A percentile compares a stretch with the other conserved stretches of the same genome.
phyloP scores from a whole-genome alignment of 2,113 vertebrate genomes.

The Cephalopterus ornatus region DNA sequence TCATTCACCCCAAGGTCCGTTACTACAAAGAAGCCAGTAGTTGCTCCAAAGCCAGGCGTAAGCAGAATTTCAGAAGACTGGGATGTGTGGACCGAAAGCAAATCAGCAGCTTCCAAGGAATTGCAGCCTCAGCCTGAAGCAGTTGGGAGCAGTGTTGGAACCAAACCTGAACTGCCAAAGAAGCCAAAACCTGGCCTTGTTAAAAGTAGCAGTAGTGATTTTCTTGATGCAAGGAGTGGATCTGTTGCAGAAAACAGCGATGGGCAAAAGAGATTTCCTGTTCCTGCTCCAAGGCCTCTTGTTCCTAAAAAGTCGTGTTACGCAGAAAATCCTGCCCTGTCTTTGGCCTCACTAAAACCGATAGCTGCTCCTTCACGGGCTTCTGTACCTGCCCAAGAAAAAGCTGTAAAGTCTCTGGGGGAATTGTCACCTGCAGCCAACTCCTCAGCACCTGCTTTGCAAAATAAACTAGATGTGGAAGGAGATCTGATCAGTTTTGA shows the following conservation, averaged over 20 bases:
- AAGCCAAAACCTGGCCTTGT: slow-evolving; percentile 73
- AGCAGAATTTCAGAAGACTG: slow-evolving; percentile 71
- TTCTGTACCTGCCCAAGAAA: slow-evolving; percentile 69
- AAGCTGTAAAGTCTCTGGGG: slow-evolving; percentile 50
- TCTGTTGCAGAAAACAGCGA: not conserved
- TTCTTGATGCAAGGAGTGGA: slow-evolving; percentile 52
- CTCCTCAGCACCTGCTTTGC: slow-evolving; percentile 1
- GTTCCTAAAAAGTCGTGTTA: slow-evolving; percentile 72
- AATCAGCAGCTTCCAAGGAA: slow-evolving; percentile 57
- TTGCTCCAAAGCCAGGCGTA: slow-evolving; percentile 73
- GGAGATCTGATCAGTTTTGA: slow-evolving; percentile 83
- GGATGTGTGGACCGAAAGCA: slow-evolving; percentile 60
- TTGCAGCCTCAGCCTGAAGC: slow-evolving; percentile 38
- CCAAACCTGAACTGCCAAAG: slow-evolving; percentile 83
- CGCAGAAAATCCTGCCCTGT: slow-evolving; percentile 49
- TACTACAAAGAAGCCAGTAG: slow-evolving; percentile 80
- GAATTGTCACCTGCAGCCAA: slow-evolving; percentile 56
- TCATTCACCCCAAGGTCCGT: slow-evolving; percentile 69
- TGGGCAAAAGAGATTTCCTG: slow-evolving; percentile 48
- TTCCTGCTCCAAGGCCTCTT: slow-evolving; percentile 76
- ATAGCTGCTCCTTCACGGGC: slow-evolving; percentile 50
- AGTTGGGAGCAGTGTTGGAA: slow-evolving; percentile 22
- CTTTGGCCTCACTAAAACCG: slow-evolving; percentile 52
- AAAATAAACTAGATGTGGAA: slow-evolving; percentile 56
- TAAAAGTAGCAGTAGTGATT: slow-evolving; percentile 64